Conservation (phyloP, 2,888 invertebrate species). For the Germaria angustata region DNA sequence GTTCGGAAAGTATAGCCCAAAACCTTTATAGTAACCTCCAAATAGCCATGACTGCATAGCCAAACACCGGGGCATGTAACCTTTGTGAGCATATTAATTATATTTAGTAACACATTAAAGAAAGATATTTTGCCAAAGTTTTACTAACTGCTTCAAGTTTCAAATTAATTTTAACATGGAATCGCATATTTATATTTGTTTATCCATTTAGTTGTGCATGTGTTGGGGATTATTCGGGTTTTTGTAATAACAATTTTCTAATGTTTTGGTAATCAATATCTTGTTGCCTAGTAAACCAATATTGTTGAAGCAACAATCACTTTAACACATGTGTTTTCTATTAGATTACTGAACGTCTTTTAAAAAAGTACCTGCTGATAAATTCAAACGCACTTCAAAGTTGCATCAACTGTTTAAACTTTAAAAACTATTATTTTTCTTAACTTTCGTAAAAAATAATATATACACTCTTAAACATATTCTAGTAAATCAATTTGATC, state of each 20-base stretch:
- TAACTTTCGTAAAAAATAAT: constrained; percentile 8
- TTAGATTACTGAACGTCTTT: not conserved
- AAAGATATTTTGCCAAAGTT: not conserved
- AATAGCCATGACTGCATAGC: constrained; percentile 77
- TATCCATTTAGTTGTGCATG: not conserved
- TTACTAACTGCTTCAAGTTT: constrained; percentile 77
- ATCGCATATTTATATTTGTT: constrained; percentile 69
- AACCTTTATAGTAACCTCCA: constrained; percentile 78
- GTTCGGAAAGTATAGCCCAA: constrained; percentile 79
- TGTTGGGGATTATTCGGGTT: not conserved
- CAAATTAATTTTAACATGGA: constrained; percentile 75
- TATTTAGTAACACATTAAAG: not conserved
- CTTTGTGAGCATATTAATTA: constrained; percentile 65
- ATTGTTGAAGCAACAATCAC: constrained; percentile 10
- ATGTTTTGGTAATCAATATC: constrained; percentile 14
- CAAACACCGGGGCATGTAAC: constrained; percentile 80
- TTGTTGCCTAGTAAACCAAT: constrained; percentile 32
- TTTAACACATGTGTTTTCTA: constrained; percentile 35
- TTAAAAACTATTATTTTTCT: not conserved
- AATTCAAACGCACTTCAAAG: no score
- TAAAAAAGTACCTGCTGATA: not conserved
- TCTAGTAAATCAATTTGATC: constrained; percentile 77
- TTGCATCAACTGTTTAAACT: not conserved
- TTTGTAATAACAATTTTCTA: not conserved
- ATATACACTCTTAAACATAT: constrained; percentile 71